A percentile compares a stretch with the other conserved stretches of the same genome.
Conservation (phyloP, 1,140 invertebrate genomes). For the Drepana arcuata region DNA sequence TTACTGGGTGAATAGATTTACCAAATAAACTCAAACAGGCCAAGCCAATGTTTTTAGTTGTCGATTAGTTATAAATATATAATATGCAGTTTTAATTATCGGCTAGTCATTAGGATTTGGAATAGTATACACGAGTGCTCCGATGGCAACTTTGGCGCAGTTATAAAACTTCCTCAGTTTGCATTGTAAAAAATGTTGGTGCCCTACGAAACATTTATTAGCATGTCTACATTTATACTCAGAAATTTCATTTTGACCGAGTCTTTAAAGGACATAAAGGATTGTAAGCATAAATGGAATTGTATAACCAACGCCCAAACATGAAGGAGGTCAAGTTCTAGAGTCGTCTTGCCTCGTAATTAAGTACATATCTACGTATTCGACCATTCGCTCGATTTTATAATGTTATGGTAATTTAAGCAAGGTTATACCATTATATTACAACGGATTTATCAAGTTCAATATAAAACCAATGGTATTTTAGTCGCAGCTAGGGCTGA, state of each 20-base stretch:
- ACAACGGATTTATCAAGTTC: not conserved
- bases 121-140: not conserved
- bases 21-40: no score
- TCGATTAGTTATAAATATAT: no score
- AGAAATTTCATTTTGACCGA: slow-evolving; percentile 11
- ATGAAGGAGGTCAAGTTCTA: slow-evolving; percentile 57
- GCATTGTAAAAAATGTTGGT: not conserved
- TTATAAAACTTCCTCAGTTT: not conserved
- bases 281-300: slow-evolving; percentile 13
- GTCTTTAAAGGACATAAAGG: slow-evolving; percentile 23
- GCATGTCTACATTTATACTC: not conserved
- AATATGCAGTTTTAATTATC: not conserved
- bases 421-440: not conserved
- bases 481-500: not conserved
- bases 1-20: no score
- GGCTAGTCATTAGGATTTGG: not conserved
- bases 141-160: no score
- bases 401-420: slow-evolving; percentile 11
- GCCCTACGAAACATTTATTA: not conserved
- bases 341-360: slow-evolving; percentile 15
- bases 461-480: not conserved
- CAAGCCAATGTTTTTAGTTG: no score
- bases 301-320: slow-evolving; percentile 33
- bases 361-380: no score
- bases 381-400: slow-evolving; percentile 8